Evolutionary conservation across 2,113 vertebrate species (phyloP).

Genomic region (Elgaria multicarinata): DNA sequence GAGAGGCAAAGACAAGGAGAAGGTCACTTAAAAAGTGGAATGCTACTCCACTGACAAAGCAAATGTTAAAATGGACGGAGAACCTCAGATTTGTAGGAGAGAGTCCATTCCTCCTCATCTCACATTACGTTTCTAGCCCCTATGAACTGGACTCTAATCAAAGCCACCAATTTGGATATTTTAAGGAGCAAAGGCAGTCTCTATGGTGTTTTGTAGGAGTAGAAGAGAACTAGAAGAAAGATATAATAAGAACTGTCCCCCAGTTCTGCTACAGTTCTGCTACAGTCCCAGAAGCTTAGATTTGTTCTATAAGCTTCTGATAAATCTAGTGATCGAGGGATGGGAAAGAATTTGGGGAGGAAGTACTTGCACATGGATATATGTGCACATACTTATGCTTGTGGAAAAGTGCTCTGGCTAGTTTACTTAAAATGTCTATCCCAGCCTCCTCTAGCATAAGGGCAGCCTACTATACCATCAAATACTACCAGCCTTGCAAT

Average conservation of each 20-base stretch:
- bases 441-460: not conserved
- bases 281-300: not conserved
- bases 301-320: not conserved
- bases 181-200: not conserved
- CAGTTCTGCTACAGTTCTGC: not conserved
- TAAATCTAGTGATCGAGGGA: not conserved
- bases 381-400: not conserved
- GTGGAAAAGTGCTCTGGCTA: not conserved
- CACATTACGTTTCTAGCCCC: not conserved
- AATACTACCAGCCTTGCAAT: not conserved
- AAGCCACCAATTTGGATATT: not conserved
- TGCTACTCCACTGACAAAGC: too few relatives aligned
- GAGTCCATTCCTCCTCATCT: not conserved
- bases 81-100: not conserved
- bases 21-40: not conserved
- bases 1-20: not conserved
- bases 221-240: not conserved
- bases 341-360: not conserved
- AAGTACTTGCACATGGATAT: not conserved
- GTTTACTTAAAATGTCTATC: not conserved
- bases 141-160: too few relatives aligned
- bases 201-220: not conserved
- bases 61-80: not conserved
- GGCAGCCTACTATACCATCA: not conserved
- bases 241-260: not conserved